phyloP scores from a whole-genome alignment of 1,140 invertebrate species.

The Geopemphigus sp. region DNA sequence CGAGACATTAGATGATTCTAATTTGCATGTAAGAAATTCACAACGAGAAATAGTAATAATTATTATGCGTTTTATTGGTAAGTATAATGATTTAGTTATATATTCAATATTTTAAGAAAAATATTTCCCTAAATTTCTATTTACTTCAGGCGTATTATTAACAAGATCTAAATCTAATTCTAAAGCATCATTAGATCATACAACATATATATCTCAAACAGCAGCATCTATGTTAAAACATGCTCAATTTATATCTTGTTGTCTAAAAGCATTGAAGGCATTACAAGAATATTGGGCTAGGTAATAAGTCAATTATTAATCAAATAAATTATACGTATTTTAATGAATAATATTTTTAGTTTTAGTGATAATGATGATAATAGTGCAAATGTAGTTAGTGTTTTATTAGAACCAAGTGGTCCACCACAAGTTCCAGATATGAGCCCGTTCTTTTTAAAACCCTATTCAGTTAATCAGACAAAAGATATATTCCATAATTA shows the following conservation, averaged over 20 bases:
- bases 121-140: background rate
- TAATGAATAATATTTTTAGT: slow-evolving; percentile 19
- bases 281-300: slow-evolving; percentile 44
- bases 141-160: slow-evolving; percentile 39
- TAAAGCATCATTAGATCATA: slow-evolving; percentile 31
- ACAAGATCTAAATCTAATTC: slow-evolving; percentile 46
- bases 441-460: slow-evolving; percentile 91
- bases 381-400: slow-evolving; percentile 55
- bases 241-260: slow-evolving; percentile 30
- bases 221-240: slow-evolving; percentile 39
- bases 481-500: slow-evolving; percentile 92
- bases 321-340: background rate
- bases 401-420: slow-evolving; percentile 77
- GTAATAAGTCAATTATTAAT: slow-evolving; percentile 4
- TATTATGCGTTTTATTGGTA: slow-evolving; percentile 45
- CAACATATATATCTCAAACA: slow-evolving; percentile 37
- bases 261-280: slow-evolving; percentile 20
- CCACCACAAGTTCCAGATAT: slow-evolving; percentile 83
- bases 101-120: background rate
- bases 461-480: slow-evolving; percentile 88
- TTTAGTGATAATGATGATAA: slow-evolving; percentile 37
- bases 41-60: slow-evolving; percentile 42
- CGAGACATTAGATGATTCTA: slow-evolving; percentile 25
- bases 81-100: background rate
- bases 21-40: slow-evolving; percentile 44